Percentiles rank a stretch among this genome's conserved stretches.
These are phyloP conservation scores for Natator depressus DNA, from an alignment of 2,113 vertebrate species.

Conservation along the genomic window DNA sequence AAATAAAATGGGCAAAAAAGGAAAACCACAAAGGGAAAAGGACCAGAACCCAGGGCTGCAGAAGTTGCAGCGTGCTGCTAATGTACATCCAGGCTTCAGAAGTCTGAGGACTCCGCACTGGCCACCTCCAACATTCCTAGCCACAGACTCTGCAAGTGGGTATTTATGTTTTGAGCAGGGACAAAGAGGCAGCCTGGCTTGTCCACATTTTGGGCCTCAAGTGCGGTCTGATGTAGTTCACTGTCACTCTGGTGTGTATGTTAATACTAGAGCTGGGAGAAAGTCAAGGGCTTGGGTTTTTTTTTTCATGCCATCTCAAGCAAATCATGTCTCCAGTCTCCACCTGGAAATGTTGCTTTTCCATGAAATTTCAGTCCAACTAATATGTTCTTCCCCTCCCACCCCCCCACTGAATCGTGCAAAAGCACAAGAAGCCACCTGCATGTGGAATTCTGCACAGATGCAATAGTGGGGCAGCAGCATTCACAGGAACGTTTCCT, in stretches of 20 bases:
- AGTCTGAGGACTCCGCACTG: neutral
- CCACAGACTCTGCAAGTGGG: neutral
- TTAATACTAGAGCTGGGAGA: neutral
- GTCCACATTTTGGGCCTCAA: neutral
- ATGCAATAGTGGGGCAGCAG: neutral
- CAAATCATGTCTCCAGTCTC: neutral
- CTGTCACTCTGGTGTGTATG: neutral
- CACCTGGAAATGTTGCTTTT: neutral
- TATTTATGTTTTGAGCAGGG: neutral
- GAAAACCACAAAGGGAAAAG: neutral
- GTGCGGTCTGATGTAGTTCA: neutral
- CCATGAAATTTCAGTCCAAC: neutral
- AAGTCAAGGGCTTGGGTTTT: neutral
- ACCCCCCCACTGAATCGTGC: fast-evolving
- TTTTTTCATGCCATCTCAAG: neutral
- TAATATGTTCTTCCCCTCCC: neutral
- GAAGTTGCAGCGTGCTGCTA: neutral
- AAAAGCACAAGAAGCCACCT: neutral
- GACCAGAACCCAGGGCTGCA: fast-evolving
- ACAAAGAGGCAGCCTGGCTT: neutral
- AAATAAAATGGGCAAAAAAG: neutral
- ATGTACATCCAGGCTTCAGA: neutral
- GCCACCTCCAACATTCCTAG: fast-evolving
- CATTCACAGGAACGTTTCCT: no score
- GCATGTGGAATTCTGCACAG: neutral